Base-by-base conservation (phyloP, 2,797 vertebrate genomes). In the Mastacembelus armatus region DNA sequence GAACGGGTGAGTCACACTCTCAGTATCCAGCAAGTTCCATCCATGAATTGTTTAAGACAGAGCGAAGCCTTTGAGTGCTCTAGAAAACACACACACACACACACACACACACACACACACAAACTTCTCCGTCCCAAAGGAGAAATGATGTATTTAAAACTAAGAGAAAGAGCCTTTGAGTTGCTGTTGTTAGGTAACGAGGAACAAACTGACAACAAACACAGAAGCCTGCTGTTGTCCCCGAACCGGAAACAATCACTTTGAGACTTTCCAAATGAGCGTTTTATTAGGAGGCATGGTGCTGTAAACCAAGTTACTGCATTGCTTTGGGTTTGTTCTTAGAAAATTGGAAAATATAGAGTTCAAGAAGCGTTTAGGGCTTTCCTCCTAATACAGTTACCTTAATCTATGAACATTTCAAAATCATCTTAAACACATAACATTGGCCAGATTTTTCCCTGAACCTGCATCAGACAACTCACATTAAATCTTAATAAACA, bases 211-310 rank as follows among this genome's bases (percentile, higher is more conserved):
- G 62, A 88, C 77, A 90, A 85, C 86, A 90, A 85, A 86, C 78
- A 77, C 50, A 9, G 4, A 60, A 27, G 71, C 66, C 66, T 40
- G 68, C 83, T 55, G 70, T 63, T 74, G 12, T 75, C 55, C 65
- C 58, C 40, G 0, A 67, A 88, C 80, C 79, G 85, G 89, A 91
- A 91, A 89, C 86, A 88, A 89, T 89, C 86, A 87, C 86, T 87
- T 83, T 77, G 66, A 90, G 77, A 89, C 64, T 90, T 91, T 91
- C 89, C 89, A 86, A 89, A 88, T 78, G 64, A 88, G 85, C 48
- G 64, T 88, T 92, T 90, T 87, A 91, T 85, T 86, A 84, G 71
- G 40, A 76, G 80, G 75, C 77, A 74, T 30, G 67, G 56, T 71
- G 81, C 88, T 58, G 59, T 82, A 88, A 87, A 90, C 77, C 50